phyloP scores from a whole-genome alignment of 2,888 invertebrate genomes.

The Serrognathus titanus region DNA sequence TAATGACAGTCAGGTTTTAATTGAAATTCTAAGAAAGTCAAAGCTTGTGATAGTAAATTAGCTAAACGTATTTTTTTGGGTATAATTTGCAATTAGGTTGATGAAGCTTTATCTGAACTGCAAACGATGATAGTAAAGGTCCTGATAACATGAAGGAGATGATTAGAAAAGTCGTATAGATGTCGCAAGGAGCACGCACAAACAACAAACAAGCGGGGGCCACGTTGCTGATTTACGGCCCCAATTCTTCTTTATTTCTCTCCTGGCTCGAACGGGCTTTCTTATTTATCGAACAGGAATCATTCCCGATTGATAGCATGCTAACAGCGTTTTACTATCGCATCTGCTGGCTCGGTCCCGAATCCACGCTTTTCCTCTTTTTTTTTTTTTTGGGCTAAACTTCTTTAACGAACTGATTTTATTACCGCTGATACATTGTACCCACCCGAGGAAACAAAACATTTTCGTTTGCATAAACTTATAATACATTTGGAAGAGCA shows the following conservation, averaged over 20 bases:
- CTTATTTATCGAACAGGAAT: constrained; percentile 46
- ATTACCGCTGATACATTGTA: neutral
- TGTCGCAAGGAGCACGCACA: constrained; percentile 41
- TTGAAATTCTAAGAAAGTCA: no score
- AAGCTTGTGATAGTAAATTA: no score
- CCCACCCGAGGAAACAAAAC: no score
- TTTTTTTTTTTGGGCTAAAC: constrained; percentile 8
- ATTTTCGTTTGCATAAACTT: no score
- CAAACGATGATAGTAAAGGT: constrained; percentile 8
- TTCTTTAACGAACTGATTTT: neutral
- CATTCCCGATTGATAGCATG: constrained; percentile 36
- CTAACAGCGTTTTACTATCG: constrained; percentile 33
- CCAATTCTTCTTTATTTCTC: constrained; percentile 52
- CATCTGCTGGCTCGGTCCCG: constrained; percentile 21
- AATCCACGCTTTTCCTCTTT: constrained; percentile 5
- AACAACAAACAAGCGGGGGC: constrained; percentile 40
- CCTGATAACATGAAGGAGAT: constrained; percentile 40
- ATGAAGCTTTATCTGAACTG: neutral
- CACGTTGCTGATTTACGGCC: constrained; percentile 47
- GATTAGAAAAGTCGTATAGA: constrained; percentile 44
- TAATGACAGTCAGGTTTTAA: no score
- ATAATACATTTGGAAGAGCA: neutral
- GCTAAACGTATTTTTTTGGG: no score
- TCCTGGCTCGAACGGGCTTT: constrained; percentile 41
- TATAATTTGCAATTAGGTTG: neutral